Percentiles rank a stretch among this genome's conserved stretches.
These are phyloP conservation scores for Merluccius polli DNA, from an alignment of 2,797 vertebrate species.

Conservation along the genomic window DNA sequence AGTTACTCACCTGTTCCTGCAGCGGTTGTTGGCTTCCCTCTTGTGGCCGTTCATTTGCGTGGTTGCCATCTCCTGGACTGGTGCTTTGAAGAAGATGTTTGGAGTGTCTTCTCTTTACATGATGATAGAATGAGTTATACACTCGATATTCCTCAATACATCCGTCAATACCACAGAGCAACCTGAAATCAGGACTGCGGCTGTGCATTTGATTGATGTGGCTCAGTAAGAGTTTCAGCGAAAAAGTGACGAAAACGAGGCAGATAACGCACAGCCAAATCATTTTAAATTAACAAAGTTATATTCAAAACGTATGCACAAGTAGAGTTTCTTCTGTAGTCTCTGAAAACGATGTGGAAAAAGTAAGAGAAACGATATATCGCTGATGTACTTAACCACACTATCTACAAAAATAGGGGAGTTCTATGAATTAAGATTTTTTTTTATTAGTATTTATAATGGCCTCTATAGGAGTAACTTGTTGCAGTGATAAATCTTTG, in stretches of 20 bases:
- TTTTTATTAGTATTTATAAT: too few species aligned
- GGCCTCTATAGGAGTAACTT: too few species aligned
- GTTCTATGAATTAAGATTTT: too few species aligned
- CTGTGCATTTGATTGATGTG: constrained; percentile 2
- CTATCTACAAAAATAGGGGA: neutral
- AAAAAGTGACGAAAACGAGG: neutral
- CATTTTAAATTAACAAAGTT: neutral
- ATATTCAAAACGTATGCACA: neutral
- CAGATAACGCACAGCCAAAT: neutral
- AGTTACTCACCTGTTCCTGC: too few species aligned
- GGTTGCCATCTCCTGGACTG: neutral
- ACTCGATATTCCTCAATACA: constrained; percentile 15
- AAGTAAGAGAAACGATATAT: neutral
- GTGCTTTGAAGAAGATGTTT: too few species aligned
- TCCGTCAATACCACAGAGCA: constrained; percentile 17
- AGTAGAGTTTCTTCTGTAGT: neutral
- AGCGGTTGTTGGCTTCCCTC: too few species aligned
- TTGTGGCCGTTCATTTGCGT: too few species aligned
- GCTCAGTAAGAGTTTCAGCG: constrained; percentile 10
- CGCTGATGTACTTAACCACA: neutral
- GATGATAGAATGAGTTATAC: constrained; percentile 26
- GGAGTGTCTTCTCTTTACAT: constrained; percentile 27
- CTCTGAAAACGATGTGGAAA: neutral
- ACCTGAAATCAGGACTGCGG: constrained; percentile 4
- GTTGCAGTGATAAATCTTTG: neutral